Evolutionary conservation across 1,140 invertebrate species (phyloP).

Genomic region (Drosophila serrata): DNA sequence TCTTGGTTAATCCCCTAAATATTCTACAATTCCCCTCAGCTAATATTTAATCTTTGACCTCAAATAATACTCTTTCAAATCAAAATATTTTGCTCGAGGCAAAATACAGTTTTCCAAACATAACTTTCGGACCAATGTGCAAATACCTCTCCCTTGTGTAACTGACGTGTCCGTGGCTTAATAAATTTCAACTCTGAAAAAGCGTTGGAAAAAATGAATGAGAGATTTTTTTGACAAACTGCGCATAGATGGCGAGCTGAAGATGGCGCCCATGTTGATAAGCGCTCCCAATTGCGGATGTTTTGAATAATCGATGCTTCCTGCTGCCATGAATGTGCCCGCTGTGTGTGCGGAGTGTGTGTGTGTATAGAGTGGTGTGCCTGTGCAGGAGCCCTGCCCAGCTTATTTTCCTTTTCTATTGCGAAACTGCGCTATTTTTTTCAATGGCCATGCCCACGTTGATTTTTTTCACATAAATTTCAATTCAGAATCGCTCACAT

Average conservation of each 20-base stretch:
- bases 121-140: neutral
- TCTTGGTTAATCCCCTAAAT: neutral
- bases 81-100: neutral
- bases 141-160: neutral
- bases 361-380: conserved; percentile 10
- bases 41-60: neutral
- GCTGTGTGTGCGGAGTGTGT: neutral
- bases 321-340: conserved; percentile 36
- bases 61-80: neutral
- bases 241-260: conserved; percentile 54
- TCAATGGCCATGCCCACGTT: conserved; percentile 10
- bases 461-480: conserved; percentile 73
- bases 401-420: conserved; percentile 44
- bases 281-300: conserved; percentile 77
- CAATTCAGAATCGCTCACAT: conserved; percentile 61
- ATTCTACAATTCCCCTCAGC: too few relatives aligned
- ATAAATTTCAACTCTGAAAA: conserved; percentile 38
- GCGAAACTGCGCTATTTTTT: conserved; percentile 42
- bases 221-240: conserved; percentile 80
- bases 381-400: conserved; percentile 4
- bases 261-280: conserved; percentile 75
- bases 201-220: conserved; percentile 29
- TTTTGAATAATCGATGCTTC: conserved; percentile 84
- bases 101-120: neutral
- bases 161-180: conserved; percentile 25